Evolutionary conservation across 2,797 vertebrate genomes (phyloP).

Genomic region (Pagetopsis macropterus): DNA sequence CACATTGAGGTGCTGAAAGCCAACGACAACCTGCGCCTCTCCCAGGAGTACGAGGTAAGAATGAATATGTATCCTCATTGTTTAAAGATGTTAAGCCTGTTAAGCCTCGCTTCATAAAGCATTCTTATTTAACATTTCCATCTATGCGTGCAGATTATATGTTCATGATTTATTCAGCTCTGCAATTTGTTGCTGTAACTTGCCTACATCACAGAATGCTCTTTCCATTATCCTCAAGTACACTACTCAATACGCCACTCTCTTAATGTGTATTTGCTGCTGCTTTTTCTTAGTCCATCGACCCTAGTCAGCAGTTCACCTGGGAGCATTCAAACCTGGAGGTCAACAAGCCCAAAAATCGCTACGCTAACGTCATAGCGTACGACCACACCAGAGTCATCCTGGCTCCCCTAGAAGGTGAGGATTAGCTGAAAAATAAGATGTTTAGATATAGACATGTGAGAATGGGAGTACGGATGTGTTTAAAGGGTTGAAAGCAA

Average conservation of each 20-base stretch:
- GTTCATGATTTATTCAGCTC: constrained; percentile 73
- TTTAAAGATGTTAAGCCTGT: constrained; percentile 46
- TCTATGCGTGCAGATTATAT: constrained; percentile 42
- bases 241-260: constrained; percentile 25
- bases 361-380: constrained; percentile 96
- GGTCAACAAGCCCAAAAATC: constrained; percentile 98
- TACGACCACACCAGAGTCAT: constrained; percentile 97
- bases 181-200: constrained; percentile 59
- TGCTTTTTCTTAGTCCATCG: constrained; percentile 87
- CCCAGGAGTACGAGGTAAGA: constrained; percentile 97
- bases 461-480: constrained; percentile 33
- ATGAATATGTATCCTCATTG: constrained; percentile 44
- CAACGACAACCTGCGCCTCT: constrained; percentile 97
- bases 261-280: constrained; percentile 22
- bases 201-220: constrained; percentile 44
- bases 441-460: constrained; percentile 25
- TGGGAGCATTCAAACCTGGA: constrained; percentile 99
- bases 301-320: constrained; percentile 97
- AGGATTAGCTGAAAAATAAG: constrained; percentile 28
- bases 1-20: constrained; percentile 98
- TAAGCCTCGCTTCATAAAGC: constrained; percentile 52
- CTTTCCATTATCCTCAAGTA: constrained; percentile 58
- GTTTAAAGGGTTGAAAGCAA: constrained; percentile 12
- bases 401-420: constrained; percentile 93
- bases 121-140: constrained; percentile 61